Evolutionary conservation across 1,140 invertebrate genomes (phyloP).

Genomic region (Neodiprion pinetum): DNA sequence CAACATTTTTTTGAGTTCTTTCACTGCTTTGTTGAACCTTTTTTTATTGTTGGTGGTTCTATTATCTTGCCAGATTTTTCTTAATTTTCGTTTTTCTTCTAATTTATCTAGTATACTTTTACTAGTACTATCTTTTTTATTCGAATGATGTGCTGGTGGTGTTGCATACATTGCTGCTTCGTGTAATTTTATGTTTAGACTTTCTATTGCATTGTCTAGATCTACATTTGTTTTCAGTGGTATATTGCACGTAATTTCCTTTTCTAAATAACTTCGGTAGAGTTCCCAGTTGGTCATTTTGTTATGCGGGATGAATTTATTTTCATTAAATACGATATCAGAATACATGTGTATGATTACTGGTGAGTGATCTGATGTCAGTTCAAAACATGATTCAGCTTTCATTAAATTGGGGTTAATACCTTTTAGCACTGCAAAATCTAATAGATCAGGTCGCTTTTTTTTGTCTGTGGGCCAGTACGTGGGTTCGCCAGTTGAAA

Average conservation of each 20-base stretch:
- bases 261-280: neutral
- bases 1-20: slow-evolving; percentile 12
- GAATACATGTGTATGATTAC: slow-evolving; percentile 9
- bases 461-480: slow-evolving; percentile 34
- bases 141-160: too few species aligned
- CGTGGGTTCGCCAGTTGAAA: slow-evolving; percentile 32
- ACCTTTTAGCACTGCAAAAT: slow-evolving; percentile 28
- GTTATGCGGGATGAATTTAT: too few species aligned
- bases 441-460: slow-evolving; percentile 35
- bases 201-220: neutral
- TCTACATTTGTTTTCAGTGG: neutral
- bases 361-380: slow-evolving; percentile 24
- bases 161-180: neutral
- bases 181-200: neutral
- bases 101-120: slow-evolving; percentile 11
- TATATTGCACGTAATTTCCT: neutral
- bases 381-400: slow-evolving; percentile 14
- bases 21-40: slow-evolving; percentile 8
- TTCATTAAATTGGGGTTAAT: slow-evolving; percentile 18
- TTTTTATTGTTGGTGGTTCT: slow-evolving; percentile 12
- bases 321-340: neutral
- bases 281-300: neutral
- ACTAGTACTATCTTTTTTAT: neutral
- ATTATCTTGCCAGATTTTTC: slow-evolving; percentile 1
- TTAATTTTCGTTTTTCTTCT: slow-evolving; percentile 10